Conservation (phyloP, 2,113 vertebrate species). For the Callocephalon fimbriatum region DNA sequence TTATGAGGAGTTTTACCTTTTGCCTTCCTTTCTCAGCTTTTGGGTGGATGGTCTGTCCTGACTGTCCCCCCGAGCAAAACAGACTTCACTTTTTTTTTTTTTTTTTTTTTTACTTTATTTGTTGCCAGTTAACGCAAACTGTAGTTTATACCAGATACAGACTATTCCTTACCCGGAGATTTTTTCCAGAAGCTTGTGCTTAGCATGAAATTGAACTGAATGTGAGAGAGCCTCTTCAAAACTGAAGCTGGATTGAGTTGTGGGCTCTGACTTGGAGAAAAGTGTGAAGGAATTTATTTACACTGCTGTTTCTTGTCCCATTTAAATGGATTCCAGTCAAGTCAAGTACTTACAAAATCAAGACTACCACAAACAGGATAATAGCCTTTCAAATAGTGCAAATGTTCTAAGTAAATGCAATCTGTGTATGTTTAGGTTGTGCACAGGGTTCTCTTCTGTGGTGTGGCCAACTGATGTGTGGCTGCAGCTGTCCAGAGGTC, state of each 20-base stretch:
- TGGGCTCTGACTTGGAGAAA: neutral
- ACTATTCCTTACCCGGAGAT: neutral
- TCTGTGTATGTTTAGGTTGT: rapidly evolving
- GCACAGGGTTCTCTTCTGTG: rapidly evolving
- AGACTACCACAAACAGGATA: rapidly evolving
- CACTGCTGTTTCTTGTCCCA: neutral
- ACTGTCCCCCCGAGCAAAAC: neutral
- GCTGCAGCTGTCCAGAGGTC: neutral
- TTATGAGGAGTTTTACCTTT: neutral
- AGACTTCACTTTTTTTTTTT: neutral
- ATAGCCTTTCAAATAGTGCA: neutral
- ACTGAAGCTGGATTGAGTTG: neutral
- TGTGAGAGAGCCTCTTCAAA: neutral
- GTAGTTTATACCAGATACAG: neutral
- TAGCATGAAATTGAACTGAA: no score
- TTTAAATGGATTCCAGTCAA: neutral
- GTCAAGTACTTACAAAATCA: rapidly evolving
- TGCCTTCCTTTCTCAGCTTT: neutral
- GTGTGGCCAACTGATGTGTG: neutral
- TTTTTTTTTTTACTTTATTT: neutral
- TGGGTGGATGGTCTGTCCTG: neutral
- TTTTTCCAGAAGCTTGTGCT: neutral
- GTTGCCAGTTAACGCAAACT: neutral
- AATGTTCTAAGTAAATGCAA: no score
- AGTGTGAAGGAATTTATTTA: neutral